A percentile compares a stretch with the other conserved stretches of the same genome.
Evolutionary conservation across 2,888 invertebrate genomes (phyloP).

Genomic region (Brachyptera putata): DNA sequence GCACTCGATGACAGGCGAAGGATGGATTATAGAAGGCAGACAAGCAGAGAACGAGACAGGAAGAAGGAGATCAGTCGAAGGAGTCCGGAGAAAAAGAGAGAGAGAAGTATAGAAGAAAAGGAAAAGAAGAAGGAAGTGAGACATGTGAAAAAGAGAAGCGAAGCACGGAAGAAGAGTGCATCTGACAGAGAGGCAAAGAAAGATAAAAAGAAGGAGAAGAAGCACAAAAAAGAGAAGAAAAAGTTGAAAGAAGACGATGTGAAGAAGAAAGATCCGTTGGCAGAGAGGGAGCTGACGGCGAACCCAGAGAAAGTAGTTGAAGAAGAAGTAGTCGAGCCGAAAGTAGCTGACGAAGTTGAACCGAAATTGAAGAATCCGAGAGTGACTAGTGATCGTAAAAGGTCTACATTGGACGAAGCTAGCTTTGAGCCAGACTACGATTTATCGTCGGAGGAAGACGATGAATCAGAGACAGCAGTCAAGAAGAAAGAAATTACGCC

Average conservation of each 20-base stretch:
- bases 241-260: slow-evolving; percentile 34
- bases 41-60: slow-evolving; percentile 43
- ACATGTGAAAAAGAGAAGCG: slow-evolving; percentile 34
- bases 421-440: slow-evolving; percentile 74
- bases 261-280: slow-evolving; percentile 42
- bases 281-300: slow-evolving; percentile 39
- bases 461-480: slow-evolving; percentile 51
- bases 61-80: slow-evolving; percentile 40
- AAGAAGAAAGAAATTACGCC: slow-evolving; percentile 24
- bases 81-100: slow-evolving; percentile 39
- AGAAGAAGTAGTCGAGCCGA: slow-evolving; percentile 24
- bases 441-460: slow-evolving; percentile 57
- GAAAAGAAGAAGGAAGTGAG: slow-evolving; percentile 37
- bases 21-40: slow-evolving; percentile 37
- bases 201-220: slow-evolving; percentile 30
- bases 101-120: slow-evolving; percentile 40
- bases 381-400: slow-evolving; percentile 53
- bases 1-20: slow-evolving; percentile 31
- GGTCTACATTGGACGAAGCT: slow-evolving; percentile 66
- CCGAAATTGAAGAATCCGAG: slow-evolving; percentile 30
- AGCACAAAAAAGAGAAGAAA: slow-evolving; percentile 29
- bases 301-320: slow-evolving; percentile 30
- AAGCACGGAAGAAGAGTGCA: slow-evolving; percentile 21
- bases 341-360: slow-evolving; percentile 40
- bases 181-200: slow-evolving; percentile 27